Conservation (phyloP, 2,888 invertebrate species). For the Ophion costatus region DNA sequence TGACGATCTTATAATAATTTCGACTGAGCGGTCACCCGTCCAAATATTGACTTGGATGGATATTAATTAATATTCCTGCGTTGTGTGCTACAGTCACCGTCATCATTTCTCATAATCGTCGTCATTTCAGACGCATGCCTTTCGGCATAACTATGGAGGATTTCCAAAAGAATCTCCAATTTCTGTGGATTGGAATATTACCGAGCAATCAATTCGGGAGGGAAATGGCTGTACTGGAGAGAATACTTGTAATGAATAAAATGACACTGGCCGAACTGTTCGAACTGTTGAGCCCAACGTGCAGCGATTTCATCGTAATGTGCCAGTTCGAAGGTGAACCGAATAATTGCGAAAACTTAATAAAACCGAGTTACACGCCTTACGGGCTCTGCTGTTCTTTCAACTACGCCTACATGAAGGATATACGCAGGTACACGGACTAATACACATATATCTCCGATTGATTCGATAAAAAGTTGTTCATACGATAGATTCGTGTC, state of each 20-base stretch:
- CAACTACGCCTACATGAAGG: slow-evolving; percentile 65
- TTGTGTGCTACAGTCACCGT: too few species aligned
- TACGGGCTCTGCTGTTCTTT: slow-evolving; percentile 74
- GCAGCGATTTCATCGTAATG: slow-evolving; percentile 71
- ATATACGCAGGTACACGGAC: slow-evolving; percentile 46
- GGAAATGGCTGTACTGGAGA: slow-evolving; percentile 67
- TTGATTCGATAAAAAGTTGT: background rate
- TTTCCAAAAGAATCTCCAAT: slow-evolving; percentile 66
- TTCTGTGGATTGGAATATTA: slow-evolving; percentile 68
- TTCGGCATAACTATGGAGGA: slow-evolving; percentile 60
- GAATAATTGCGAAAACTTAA: slow-evolving; percentile 68
- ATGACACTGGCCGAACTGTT: slow-evolving; percentile 69
- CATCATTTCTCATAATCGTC: background rate
- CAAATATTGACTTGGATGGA: background rate
- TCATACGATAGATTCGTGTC: background rate
- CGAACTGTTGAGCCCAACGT: slow-evolving; percentile 70
- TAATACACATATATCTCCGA: background rate
- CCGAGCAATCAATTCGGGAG: slow-evolving; percentile 68
- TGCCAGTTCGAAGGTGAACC: slow-evolving; percentile 71
- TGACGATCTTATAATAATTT: background rate
- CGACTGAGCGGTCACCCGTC: too few species aligned
- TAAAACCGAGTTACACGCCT: slow-evolving; percentile 67
- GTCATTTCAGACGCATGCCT: slow-evolving; percentile 67
- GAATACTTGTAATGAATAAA: slow-evolving; percentile 66
- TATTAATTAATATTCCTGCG: background rate